These are phyloP conservation scores for Ochropleura plecta DNA, from an alignment of 2,888 invertebrate species.

Conservation along the genomic window DNA sequence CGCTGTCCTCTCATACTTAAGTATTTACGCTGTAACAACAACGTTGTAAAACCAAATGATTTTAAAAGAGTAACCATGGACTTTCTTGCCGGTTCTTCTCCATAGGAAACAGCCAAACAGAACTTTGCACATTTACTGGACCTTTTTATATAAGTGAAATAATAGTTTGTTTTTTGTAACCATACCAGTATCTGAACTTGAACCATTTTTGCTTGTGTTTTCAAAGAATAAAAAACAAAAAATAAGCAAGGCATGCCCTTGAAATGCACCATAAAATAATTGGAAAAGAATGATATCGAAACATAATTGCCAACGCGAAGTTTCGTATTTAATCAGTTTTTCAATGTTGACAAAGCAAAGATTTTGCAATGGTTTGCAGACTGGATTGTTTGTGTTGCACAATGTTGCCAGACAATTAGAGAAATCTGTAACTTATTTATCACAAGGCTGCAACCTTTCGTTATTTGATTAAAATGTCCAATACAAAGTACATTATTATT, in stretches of 20 bases:
- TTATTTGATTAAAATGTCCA: slow-evolving; percentile 27
- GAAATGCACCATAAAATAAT: slow-evolving; percentile 2
- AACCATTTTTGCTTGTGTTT: slow-evolving; percentile 4
- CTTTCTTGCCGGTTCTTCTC: too few relatives aligned
- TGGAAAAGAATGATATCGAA: slow-evolving; percentile 33
- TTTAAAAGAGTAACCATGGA: too few relatives aligned
- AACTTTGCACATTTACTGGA: too few relatives aligned
- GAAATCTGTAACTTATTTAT: slow-evolving; percentile 50
- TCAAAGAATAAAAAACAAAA: slow-evolving; percentile 9
- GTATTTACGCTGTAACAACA: too few relatives aligned
- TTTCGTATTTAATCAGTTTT: slow-evolving; percentile 39
- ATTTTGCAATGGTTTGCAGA: slow-evolving; percentile 45
- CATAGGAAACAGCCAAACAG: too few relatives aligned
- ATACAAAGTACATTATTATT: neutral
- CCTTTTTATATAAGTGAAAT: too few relatives aligned
- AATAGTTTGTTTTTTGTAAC: too few relatives aligned
- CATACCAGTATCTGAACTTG: neutral
- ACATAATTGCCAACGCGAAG: slow-evolving; percentile 33
- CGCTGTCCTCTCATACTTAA: too few relatives aligned
- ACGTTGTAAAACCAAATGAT: too few relatives aligned
- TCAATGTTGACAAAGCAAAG: slow-evolving; percentile 42
- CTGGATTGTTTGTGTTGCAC: slow-evolving; percentile 51
- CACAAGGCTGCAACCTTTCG: slow-evolving; percentile 56
- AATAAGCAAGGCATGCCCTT: neutral
- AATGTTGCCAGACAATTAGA: slow-evolving; percentile 49